A percentile compares a stretch with the other conserved stretches of the same genome.
Conservation (phyloP, 2,888 invertebrate species). For the Ormyrus labotus region DNA sequence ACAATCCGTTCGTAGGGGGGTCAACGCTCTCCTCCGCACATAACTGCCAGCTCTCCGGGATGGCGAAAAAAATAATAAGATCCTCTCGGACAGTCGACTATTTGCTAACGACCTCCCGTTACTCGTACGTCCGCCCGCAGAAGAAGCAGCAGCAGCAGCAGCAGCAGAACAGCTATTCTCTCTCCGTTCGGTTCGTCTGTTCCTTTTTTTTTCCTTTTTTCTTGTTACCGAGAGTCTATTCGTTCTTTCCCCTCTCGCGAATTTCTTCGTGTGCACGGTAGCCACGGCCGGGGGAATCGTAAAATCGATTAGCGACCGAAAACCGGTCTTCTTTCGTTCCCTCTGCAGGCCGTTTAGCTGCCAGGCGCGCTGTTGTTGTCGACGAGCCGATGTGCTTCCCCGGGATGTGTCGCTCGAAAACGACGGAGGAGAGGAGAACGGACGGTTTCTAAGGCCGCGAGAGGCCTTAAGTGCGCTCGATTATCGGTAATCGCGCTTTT, state of each 20-base stretch:
- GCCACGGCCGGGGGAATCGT: slow-evolving; percentile 24
- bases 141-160: too few species aligned
- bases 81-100: slow-evolving; percentile 27
- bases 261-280: slow-evolving; percentile 30
- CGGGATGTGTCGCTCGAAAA: slow-evolving; percentile 37
- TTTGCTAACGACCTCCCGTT: slow-evolving; percentile 35
- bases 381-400: neutral
- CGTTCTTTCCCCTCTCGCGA: neutral
- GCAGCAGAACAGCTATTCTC: neutral
- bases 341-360: too few species aligned
- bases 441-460: neutral
- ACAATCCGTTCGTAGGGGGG: slow-evolving; percentile 11
- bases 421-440: neutral
- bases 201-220: neutral
- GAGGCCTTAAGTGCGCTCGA: slow-evolving; percentile 26
- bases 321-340: slow-evolving; percentile 36
- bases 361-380: neutral
- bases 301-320: slow-evolving; percentile 51
- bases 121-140: slow-evolving; percentile 3
- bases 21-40: slow-evolving; percentile 9
- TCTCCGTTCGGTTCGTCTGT: neutral
- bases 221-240: neutral
- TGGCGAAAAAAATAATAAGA: neutral
- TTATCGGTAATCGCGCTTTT: slow-evolving; percentile 50
- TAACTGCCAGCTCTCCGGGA: neutral